Evolutionary conservation across 2,797 vertebrate genomes (phyloP), one percentile per base, ranked within the genome.

Genomic region (Manis pentadactyla): DNA sequence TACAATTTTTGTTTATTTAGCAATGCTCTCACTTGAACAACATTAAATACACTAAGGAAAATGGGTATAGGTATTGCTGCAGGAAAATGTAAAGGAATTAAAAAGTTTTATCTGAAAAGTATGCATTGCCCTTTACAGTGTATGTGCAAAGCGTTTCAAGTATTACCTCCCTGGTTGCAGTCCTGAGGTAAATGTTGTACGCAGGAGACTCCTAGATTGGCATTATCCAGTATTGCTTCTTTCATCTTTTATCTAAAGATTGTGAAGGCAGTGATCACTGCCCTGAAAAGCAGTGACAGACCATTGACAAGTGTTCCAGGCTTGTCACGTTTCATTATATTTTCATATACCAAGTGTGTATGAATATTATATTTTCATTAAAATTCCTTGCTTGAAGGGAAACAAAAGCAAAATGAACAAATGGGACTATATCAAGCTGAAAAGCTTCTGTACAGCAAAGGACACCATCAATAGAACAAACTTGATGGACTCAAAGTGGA

Each of bases 1-100:
- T 77, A 82, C 96, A 77, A 91, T 63, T 87, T 92, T 90, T 95
- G 59, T 96, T 97, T 89, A 87, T 61, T 95, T 95, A 95, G 37
- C 68, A 82, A 42, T 61, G n/a, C 31, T 88, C 59, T 90, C 46
- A 85, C 61, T 87, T 84, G 84, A 87, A 85, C 73, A 69, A 85
- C 7, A n/a, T 92, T 86, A 93, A 93, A 79, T 46, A 61, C 17
- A 68, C 5, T 73, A 11, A 13, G 27, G n/a, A 83, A 34, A 91
- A 42, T 87, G 34, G 29, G 19, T 23, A 34, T 84, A 96, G 37
- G 25, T 61, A 55, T 18, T 83, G 29, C 46, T 87, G 18, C 19
- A 90, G 75, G 74, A 88, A 71, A 87, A 87, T 57, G 34, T 23
- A 94, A 84, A 89, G 27, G 83, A 83, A 71, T 95, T 87, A 71